Base-by-base conservation (phyloP, 2,797 vertebrate species). In the Margarornis squamiger region DNA sequence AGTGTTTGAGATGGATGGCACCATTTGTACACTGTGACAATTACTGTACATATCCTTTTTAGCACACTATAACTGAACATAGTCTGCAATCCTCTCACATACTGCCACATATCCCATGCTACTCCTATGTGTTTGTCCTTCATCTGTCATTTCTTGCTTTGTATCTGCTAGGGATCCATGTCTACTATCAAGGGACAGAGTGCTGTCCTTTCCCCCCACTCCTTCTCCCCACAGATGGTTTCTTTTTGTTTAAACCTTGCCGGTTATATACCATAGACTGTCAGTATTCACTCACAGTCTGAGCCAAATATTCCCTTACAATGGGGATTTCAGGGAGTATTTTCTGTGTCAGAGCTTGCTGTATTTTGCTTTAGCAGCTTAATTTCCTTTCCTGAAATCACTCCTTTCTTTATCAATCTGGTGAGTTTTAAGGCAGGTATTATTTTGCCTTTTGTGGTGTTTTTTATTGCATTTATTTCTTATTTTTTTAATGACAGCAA, bases 381-480 rank as follows among this genome's bases (percentile, higher is more conserved):
- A 81, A 96, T 95, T 95, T 95, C 66, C 80, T 90, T 72, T 81
- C 54, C 36, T 54, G 54, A 90, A 95, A 94, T 96, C 80, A 86
- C 75, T 93, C 80, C 49, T 94, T 93, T 80, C 45, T 84, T 90
- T 96, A 83, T 93, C 90, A 95, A 94, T 81, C 62, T 90, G 87
- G 75, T 72, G 76, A 90, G 61, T 68, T 92, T 88, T 95, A 88
- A 88, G 83, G 65, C 54, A 89, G n/a, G 75, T n/a, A 9, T 74
- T 88, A 52, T 88, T 86, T 62, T 75, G 70, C 43, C 54, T 92
- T 94, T 95, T 88, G 58, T 75, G 29, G 62, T 81, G 43, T 3
- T 94, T 94, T 95, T 94, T 92, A 90, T 93, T 92, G 48, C 19
- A 41, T 78, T 92, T 94, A 77, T 86, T 83, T 94, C 70, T 92